Percentiles rank a stretch among this genome's conserved stretches.
These are phyloP conservation scores for Cryptus viduatorius DNA, from an alignment of 2,888 invertebrate genomes.

Conservation along the genomic window DNA sequence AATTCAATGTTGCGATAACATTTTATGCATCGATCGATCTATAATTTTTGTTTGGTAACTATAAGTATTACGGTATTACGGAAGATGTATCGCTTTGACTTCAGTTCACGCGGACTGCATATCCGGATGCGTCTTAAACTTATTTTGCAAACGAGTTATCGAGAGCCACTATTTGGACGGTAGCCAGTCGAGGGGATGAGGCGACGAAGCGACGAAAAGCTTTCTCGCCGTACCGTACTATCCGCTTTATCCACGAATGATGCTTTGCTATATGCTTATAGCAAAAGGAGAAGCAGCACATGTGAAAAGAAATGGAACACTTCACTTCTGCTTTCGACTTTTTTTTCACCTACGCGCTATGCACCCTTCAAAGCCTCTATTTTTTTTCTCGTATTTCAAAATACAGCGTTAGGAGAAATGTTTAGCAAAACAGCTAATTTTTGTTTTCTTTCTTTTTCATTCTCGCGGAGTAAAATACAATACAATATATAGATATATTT, in stretches of 20 bases:
- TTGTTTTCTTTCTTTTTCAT: not conserved
- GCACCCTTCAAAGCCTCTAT: not conserved
- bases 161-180: conserved; percentile 31
- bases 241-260: conserved; percentile 27
- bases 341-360: not conserved
- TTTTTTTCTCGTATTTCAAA: not conserved
- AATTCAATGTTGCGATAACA: not conserved
- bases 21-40: no score
- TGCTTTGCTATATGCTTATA: conserved; percentile 14
- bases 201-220: conserved; percentile 16
- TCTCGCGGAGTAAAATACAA: not conserved
- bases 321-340: conserved; percentile 13
- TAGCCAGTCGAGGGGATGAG: conserved; percentile 20
- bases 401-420: not conserved
- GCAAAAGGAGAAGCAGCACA: conserved; percentile 12
- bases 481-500: no score
- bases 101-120: not conserved
- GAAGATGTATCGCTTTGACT: not conserved
- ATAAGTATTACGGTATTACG: not conserved
- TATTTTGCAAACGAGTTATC: conserved; percentile 12
- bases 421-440: not conserved
- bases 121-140: not conserved
- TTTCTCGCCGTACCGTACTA: conserved; percentile 17
- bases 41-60: no score
- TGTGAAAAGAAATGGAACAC: conserved; percentile 32